phyloP scores from a whole-genome alignment of 2,113 vertebrate species.

The Seriola quinqueradiata region DNA sequence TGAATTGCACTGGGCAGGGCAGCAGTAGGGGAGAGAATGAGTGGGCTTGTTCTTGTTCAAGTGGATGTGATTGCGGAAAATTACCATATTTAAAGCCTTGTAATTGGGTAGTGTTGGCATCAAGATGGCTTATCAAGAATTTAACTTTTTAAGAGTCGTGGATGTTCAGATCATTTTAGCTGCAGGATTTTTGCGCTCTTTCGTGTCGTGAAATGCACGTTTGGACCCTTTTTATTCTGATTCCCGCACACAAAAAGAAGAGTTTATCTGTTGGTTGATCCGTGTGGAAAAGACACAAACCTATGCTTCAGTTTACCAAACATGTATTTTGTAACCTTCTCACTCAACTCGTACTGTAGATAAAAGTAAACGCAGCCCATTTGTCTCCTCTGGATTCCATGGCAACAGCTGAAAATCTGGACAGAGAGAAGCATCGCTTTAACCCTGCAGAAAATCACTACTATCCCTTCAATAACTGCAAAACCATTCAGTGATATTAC shows the following conservation, averaged over 20 bases:
- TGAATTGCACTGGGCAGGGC: constrained; percentile 54
- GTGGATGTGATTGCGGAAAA: constrained; percentile 62
- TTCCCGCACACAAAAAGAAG: background rate
- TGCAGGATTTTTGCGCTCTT: background rate
- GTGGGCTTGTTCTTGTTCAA: constrained; percentile 48
- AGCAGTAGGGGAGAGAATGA: constrained; percentile 28
- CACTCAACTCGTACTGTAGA: constrained; percentile 37
- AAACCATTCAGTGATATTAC: constrained; percentile 62
- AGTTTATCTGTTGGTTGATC: background rate
- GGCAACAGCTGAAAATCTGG: constrained; percentile 69
- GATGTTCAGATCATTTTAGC: constrained; percentile 8
- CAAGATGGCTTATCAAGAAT: constrained; percentile 12
- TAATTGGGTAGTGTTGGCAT: constrained; percentile 43
- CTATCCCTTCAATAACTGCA: constrained; percentile 50
- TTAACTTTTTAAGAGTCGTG: constrained; percentile 1
- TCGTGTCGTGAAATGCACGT: background rate
- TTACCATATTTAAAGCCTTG: constrained; percentile 56
- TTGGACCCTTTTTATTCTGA: background rate
- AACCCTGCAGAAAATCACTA: constrained; percentile 65
- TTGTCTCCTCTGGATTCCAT: constrained; percentile 73
- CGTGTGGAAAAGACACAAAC: background rate
- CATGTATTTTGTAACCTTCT: constrained; percentile 41
- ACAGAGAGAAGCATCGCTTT: constrained; percentile 56
- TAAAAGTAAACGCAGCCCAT: constrained; percentile 48
- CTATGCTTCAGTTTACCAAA: constrained; percentile 18